Base-by-base conservation (phyloP, 2,797 vertebrate species). In the Oreonectes daqikongensis region DNA sequence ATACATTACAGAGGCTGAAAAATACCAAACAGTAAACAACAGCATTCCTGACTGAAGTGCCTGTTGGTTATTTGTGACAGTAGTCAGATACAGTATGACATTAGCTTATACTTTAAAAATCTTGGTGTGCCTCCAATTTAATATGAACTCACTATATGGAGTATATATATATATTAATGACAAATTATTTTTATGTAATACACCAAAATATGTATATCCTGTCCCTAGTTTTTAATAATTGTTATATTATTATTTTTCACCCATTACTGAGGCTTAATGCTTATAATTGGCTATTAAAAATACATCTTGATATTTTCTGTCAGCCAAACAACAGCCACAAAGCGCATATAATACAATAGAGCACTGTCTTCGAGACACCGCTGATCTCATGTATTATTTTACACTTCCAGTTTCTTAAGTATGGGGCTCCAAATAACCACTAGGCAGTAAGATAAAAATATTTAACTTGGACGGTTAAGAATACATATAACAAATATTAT, bases 51-150 rank as follows among this genome's bases (percentile, higher is more conserved):
- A 59, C 18, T 26, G 17, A 71, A 63, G 30, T 15, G 30, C 30
- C 15, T 38, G 44, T 64, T 64, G 44, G 38, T 66, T 17, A 42
- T 44, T 44, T 32, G 35, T 42, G 72, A 63, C 72, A 75, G 72
- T 55, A 66, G 60, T 66, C n/a, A 67, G 50, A 76, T 48, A 69
- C 22, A 50, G 30, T 48, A 28, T 76, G 55, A 50, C 17, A 55
- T 42, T 60, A 68, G 73, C 73, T 76, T 68, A 68, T 75, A 8
- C 20, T 46, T 35, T 10, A 66, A 44, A 18, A 46, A 17, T 60
- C n/a, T n/a, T n/a, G n/a, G 60, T 59, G 4, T 46, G 66, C 42
- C 17, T 6, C 22, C 66, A 30, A 55, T 32, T 32, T 32, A 32
- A 3, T 32, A 32, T 32, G 32, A 32, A 3, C 32, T 3, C 6